Base-by-base conservation (phyloP, 2,113 vertebrate species). In the Apus apus region DNA sequence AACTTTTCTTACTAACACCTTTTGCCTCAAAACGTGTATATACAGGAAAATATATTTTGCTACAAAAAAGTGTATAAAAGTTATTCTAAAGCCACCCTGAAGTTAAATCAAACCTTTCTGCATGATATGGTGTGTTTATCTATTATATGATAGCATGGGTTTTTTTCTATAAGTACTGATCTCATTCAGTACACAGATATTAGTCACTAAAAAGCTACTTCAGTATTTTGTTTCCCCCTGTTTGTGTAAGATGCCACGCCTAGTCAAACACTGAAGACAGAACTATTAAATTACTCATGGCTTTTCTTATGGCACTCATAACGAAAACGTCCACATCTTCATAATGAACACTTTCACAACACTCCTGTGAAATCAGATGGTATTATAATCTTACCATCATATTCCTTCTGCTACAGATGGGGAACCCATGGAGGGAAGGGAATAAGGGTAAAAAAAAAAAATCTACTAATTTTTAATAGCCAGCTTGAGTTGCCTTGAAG, bases 381-480 rank as follows among this genome's bases (percentile, higher is more conserved):
- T 29, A 34, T 11, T 1, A 4, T 32, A 73, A 88, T 16, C 79
- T 86, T 67, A 45, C n/a, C 36, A 90, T n/a, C 64, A 86, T 11
- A 86, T 68, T 82, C 30, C 62, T 45, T 84, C 30, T 54, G 73
- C 65, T 58, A 50, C 46, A 90, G 75, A 90, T 32, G 11, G 61
- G 17, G 36, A 88, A 80, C 9, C 15, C 51, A 67, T 17, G 22
- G 6, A 62, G 12, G 15, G 32, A 38, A 88, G 51, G 40, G 13
- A 90, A 32, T 76, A 90, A 80, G 46, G 72, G 80, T 45, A 88
- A 86, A 85, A 88, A 29, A 88, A 86, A 85, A 88, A 29, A 11
- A 68, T 54, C n/a, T 73, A 81, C 80, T 87, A 15, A 85, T 83
- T 91, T 91, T 83, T 88, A 93, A 84, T 48, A 94, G 43, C 13